Evolutionary conservation across 1,140 invertebrate genomes (phyloP), one percentile per base, ranked within the genome.

Genomic region (Laupala kohalensis): DNA sequence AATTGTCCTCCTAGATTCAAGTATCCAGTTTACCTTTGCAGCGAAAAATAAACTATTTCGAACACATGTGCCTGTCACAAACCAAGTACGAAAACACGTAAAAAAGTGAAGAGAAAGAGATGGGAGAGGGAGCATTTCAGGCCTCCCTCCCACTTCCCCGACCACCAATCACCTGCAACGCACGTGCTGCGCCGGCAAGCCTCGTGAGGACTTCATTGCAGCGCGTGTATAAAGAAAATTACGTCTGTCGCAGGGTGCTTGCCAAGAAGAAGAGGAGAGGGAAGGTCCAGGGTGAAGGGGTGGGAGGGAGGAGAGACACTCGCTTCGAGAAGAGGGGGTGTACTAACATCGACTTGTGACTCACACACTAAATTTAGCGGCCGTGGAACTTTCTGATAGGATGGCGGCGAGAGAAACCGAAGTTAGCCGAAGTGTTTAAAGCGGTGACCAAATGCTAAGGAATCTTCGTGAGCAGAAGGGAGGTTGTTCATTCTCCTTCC

Each of bases 371-470:
- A 68, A 23, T 28, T 68, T 68, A 68, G 67, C 28, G 28, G 3
- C 67, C 23, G 28, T 23, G 67, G n/a, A 29, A 27, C 26, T 27
- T 23, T 19, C 6, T 30, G 28, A 6, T 68, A 27, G 67, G 19
- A 15, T 15, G 24, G 4, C n/a, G 28, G 15, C 67, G 67, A 68
- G 4, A 28, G 26, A n/a, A 30, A 5, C 13, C 67, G 37, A 53
- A 53, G 25, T 19, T 13, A 28, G 12, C 29, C 26, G 64, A 68
- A 68, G 27, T 5, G 67, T 68, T 68, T 68, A 26, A 23, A 68
- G 67, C 67, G 67, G 29, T 68, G 67, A 68, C 67, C 67, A 68
- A 68, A 23, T 23, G 28, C 29, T 68, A 6, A 68, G 67, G 67
- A 68, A 68, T 68, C 67, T 23, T 27, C 67, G 37, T 53, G 9